phyloP scores from a whole-genome alignment of 2,888 invertebrate genomes.

The Sphaerophoria rueppellii region DNA sequence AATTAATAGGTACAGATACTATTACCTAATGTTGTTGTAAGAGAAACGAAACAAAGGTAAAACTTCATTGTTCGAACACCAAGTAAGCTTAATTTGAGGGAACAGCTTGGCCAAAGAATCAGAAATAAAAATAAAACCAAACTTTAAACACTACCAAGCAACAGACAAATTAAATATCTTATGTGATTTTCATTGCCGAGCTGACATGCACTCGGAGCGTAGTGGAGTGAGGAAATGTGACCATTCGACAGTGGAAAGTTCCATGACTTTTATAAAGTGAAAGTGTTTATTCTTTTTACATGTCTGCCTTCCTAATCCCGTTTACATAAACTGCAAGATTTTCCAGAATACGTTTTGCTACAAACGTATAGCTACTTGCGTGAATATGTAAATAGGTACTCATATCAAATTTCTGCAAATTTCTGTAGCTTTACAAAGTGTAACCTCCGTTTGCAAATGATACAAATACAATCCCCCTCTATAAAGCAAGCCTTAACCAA shows the following conservation, averaged over 20 bases:
- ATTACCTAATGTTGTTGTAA: slow-evolving; percentile 13
- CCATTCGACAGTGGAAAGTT: slow-evolving; percentile 51
- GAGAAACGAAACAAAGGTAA: slow-evolving; percentile 8
- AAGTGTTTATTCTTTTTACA: slow-evolving; percentile 56
- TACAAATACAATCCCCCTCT: neutral
- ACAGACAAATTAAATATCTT: no score
- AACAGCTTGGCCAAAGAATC: slow-evolving; percentile 2
- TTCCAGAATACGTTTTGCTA: slow-evolving; percentile 13
- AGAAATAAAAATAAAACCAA: neutral
- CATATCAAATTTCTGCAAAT: slow-evolving; percentile 45
- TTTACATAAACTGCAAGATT: slow-evolving; percentile 41
- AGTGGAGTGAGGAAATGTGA: neutral
- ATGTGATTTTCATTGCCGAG: neutral
- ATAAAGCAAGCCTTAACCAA: neutral
- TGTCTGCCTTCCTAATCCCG: slow-evolving; percentile 5
- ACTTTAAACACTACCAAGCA: neutral
- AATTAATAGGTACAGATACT: neutral
- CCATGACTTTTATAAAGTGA: slow-evolving; percentile 58
- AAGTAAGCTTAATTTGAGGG: neutral
- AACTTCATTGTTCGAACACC: neutral
- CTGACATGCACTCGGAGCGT: neutral
- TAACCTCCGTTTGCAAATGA: slow-evolving; percentile 8
- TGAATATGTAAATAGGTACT: neutral
- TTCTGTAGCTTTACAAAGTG: slow-evolving; percentile 10
- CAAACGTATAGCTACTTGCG: neutral